A percentile compares a stretch with the other conserved stretches of the same genome.
Evolutionary conservation across 2,797 vertebrate species (phyloP).

Genomic region (Heterohyrax brucei): DNA sequence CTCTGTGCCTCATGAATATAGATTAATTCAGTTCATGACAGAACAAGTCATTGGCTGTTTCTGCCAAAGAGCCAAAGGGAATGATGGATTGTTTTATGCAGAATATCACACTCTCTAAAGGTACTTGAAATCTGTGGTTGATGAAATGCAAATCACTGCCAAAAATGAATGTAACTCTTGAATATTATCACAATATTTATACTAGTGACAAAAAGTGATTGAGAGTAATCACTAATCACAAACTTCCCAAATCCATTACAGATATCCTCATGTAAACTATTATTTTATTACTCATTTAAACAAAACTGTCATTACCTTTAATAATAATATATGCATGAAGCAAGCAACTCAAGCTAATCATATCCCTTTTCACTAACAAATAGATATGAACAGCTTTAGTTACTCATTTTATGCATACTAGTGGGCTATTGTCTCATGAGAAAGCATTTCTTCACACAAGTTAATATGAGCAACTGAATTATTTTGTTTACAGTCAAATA

Average conservation of each 20-base stretch:
- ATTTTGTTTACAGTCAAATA: conserved; percentile 49
- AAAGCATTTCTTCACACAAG: background rate
- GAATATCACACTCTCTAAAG: conserved; percentile 81
- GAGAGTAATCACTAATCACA: conserved; percentile 50
- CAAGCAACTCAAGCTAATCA: background rate
- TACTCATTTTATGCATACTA: conserved; percentile 9
- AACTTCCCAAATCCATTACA: conserved; percentile 57
- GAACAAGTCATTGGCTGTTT: conserved; percentile 87
- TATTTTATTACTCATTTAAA: conserved; percentile 70
- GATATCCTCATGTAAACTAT: conserved; percentile 40
- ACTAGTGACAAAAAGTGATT: conserved; percentile 73
- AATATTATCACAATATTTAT: conserved; percentile 85
- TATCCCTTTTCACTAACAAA: conserved; percentile 1
- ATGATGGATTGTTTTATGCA: conserved; percentile 88
- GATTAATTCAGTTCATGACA: conserved; percentile 86
- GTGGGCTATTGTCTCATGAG: background rate
- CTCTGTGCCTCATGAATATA: conserved; percentile 87
- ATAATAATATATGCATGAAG: background rate
- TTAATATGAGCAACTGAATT: conserved; percentile 23
- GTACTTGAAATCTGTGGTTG: conserved; percentile 84
- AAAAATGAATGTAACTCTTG: conserved; percentile 85
- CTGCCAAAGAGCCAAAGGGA: conserved; percentile 82
- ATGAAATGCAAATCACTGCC: conserved; percentile 84
- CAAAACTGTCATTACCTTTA: conserved; percentile 37
- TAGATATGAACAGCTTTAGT: background rate